phyloP scores from a whole-genome alignment of 1,140 invertebrate genomes.

The Formica exsecta region DNA sequence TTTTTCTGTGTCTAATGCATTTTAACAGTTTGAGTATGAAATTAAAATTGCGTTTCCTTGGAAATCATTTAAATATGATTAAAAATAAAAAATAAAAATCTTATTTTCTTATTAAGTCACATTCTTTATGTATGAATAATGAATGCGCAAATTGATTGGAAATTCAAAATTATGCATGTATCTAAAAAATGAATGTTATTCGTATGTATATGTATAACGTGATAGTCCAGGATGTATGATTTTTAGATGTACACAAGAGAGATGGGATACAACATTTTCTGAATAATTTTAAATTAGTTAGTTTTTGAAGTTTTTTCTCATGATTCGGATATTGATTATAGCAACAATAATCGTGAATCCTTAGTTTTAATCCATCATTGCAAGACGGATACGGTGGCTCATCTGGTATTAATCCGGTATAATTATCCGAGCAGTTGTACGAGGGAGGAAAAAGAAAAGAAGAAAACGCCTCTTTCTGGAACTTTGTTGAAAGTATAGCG shows the following conservation, averaged over 20 bases:
- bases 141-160: slow-evolving; percentile 2
- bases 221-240: background rate
- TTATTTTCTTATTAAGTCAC: background rate
- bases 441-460: too few species aligned
- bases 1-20: background rate
- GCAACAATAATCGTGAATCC: background rate
- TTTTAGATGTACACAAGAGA: background rate
- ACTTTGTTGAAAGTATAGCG: slow-evolving; percentile 29
- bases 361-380: slow-evolving; percentile 24
- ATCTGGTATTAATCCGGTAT: slow-evolving; percentile 43
- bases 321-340: slow-evolving; percentile 9
- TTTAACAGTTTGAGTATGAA: background rate
- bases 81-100: background rate
- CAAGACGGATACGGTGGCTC: background rate
- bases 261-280: background rate
- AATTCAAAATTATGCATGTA: background rate
- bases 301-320: background rate
- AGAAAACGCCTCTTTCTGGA: background rate
- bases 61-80: background rate
- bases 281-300: background rate
- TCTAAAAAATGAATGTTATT: background rate
- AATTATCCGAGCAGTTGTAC: slow-evolving; percentile 1
- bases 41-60: slow-evolving; percentile 11
- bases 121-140: background rate
- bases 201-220: background rate